Conservation (phyloP, 2,113 vertebrate genomes). For the Verasper variegatus region DNA sequence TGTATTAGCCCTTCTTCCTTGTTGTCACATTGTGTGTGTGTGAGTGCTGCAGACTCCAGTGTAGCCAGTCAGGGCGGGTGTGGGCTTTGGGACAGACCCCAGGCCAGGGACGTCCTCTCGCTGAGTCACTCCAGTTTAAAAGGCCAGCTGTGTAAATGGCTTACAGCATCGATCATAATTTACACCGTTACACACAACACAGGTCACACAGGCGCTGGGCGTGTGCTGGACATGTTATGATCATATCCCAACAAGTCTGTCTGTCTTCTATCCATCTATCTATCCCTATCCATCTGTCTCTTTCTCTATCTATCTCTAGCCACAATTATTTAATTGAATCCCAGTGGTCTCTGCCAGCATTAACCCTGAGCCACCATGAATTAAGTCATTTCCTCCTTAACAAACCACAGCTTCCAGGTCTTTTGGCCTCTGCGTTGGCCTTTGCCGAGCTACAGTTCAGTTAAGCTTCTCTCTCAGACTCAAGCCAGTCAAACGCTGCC, state of each 20-base stretch:
- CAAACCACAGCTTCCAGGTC: slow-evolving; percentile 73
- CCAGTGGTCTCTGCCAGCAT: slow-evolving; percentile 60
- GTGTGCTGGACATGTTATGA: slow-evolving; percentile 57
- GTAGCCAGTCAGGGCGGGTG: slow-evolving; percentile 59
- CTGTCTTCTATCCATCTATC: background rate
- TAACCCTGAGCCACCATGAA: slow-evolving; percentile 67
- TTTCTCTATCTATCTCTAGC: background rate
- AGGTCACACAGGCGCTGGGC: slow-evolving; percentile 61
- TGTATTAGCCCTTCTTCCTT: background rate
- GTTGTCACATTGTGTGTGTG: slow-evolving; percentile 31
- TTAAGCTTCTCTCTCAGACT: slow-evolving; percentile 17
- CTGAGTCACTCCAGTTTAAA: slow-evolving; percentile 79
- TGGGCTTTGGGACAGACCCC: slow-evolving; percentile 76
- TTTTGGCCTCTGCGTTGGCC: slow-evolving; percentile 46
- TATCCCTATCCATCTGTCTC: background rate
- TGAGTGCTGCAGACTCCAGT: slow-evolving; percentile 12
- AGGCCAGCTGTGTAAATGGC: slow-evolving; percentile 84
- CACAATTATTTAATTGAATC: slow-evolving; percentile 56
- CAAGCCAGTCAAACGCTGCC: slow-evolving; percentile 12
- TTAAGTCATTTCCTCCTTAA: slow-evolving; percentile 77
- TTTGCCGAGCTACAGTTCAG: slow-evolving; percentile 26
- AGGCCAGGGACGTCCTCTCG: slow-evolving; percentile 71
- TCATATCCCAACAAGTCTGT: slow-evolving; percentile 12
- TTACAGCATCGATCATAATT: slow-evolving; percentile 80
- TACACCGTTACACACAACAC: slow-evolving; percentile 61